Evolutionary conservation across 2,888 invertebrate genomes (phyloP), one percentile per base, ranked within the genome.

Genomic region (Hypsopygia costalis): DNA sequence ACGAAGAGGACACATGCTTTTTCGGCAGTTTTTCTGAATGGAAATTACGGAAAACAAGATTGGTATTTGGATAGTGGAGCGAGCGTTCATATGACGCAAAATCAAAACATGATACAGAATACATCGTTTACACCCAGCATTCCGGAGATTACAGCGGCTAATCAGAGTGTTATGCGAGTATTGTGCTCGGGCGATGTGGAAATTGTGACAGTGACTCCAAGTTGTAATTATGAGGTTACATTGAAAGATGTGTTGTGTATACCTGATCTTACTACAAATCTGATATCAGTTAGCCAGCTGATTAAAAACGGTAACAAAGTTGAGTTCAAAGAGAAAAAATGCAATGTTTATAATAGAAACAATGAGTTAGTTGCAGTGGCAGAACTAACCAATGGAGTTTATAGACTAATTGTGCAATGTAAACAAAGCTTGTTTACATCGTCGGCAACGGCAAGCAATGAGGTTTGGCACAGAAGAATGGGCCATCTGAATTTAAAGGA

Each of bases 61-160:
- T 53, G 46, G 43, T 53, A 53, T 30, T n/a, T 50, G 0, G 49
- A 53, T 28, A 40, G 37, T 1, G 47, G 47, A 1, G 49, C 48
- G 5, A 47, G 46, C 27, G n/a, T 16, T 1, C 52, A 52, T 21
- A 9, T 49, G 11, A 44, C 43, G 5, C 10, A 45, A 3, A 43
- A 43, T 22, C 32, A 49, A 46, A 10, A 40, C 8, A 36, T 37
- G 44, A 6, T 51, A 29, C 3, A 8, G 6, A 16, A 33, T 16
- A 16, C 32, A 11, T 16, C 3, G 5, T n/a, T n/a, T n/a, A 12
- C 6, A 12, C 5, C 2, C 3, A 16, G 1, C 11, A 16, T n/a
- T 1, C 11, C 7, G 6, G 45, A 48, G 34, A 50, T 52, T 41
- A 35, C 49, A 22, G 46, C 47, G 1, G 49, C 47, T 25, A 46